Conservation (phyloP, 1,140 invertebrate species). For the Psilanteris sp. region DNA sequence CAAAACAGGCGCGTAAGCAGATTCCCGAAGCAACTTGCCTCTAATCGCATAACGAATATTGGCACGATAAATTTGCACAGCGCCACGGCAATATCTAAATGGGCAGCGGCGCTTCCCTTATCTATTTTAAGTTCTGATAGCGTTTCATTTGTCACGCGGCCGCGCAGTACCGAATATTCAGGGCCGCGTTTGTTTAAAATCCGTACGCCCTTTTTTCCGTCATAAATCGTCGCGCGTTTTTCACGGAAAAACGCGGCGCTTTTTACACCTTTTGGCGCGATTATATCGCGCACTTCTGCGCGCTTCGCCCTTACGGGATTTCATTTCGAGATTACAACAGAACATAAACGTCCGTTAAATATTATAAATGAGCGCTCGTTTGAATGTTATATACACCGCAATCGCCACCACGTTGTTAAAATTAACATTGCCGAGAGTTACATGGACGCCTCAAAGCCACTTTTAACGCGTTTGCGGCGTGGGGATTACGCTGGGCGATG, state of each 20-base stretch:
- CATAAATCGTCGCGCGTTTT: slow-evolving; percentile 59
- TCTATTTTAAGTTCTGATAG: slow-evolving; percentile 61
- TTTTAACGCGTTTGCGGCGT: slow-evolving; percentile 44
- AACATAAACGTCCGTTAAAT: slow-evolving; percentile 61
- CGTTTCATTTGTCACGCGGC: slow-evolving; percentile 56
- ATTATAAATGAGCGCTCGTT: slow-evolving; percentile 60
- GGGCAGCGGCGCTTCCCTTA: slow-evolving; percentile 42
- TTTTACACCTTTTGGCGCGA: slow-evolving; percentile 61
- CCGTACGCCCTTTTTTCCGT: slow-evolving; percentile 24
- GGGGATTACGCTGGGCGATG: slow-evolving; percentile 23
- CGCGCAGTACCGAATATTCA: slow-evolving; percentile 41
- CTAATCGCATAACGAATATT: slow-evolving; percentile 58
- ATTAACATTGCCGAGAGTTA: slow-evolving; percentile 52
- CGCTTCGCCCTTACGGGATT: slow-evolving; percentile 48
- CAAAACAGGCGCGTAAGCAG: slow-evolving; percentile 40
- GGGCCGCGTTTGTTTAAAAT: slow-evolving; percentile 40
- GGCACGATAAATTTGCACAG: slow-evolving; percentile 53
- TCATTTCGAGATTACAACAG: slow-evolving; percentile 58
- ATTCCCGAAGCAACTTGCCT: slow-evolving; percentile 34
- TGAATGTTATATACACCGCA: slow-evolving; percentile 56
- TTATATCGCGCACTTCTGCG: slow-evolving; percentile 50
- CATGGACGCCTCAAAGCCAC: slow-evolving; percentile 49
- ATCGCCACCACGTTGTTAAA: slow-evolving; percentile 59
- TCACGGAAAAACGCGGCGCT: slow-evolving; percentile 31
- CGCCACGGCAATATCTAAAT: slow-evolving; percentile 51